These are phyloP conservation scores for Tetraneura akinire DNA, from an alignment of 1,140 invertebrate genomes.

Conservation along the genomic window DNA sequence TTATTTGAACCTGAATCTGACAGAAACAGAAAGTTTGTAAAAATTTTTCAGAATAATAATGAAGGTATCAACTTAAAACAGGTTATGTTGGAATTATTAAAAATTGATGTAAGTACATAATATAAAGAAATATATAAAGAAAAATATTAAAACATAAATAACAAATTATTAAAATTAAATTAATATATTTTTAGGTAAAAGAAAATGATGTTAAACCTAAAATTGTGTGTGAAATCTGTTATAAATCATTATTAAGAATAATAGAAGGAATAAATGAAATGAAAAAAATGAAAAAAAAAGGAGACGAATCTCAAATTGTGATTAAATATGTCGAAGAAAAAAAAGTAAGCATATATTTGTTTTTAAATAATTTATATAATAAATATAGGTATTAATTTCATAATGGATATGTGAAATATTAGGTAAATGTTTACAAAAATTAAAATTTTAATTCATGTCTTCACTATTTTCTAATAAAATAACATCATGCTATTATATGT, in stretches of 20 bases:
- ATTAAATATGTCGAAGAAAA: constrained; percentile 20
- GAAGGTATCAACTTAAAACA: neutral
- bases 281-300: constrained; percentile 22
- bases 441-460: no score
- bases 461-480: no score
- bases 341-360: constrained; percentile 5
- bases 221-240: constrained; percentile 11
- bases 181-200: neutral
- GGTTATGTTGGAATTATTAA: neutral
- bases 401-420: no score
- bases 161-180: neutral
- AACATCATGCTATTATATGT: no score
- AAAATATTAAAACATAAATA: no score
- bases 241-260: neutral
- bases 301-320: constrained; percentile 23
- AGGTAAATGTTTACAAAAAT: no score
- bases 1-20: constrained; percentile 24
- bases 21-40: neutral
- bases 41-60: neutral
- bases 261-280: no score
- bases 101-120: neutral
- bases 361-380: neutral
- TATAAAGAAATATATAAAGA: neutral
- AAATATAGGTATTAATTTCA: neutral
- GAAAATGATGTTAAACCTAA: constrained; percentile 25